Base-by-base conservation (phyloP, 2,113 vertebrate species). In the Recurvirostra avosetta region DNA sequence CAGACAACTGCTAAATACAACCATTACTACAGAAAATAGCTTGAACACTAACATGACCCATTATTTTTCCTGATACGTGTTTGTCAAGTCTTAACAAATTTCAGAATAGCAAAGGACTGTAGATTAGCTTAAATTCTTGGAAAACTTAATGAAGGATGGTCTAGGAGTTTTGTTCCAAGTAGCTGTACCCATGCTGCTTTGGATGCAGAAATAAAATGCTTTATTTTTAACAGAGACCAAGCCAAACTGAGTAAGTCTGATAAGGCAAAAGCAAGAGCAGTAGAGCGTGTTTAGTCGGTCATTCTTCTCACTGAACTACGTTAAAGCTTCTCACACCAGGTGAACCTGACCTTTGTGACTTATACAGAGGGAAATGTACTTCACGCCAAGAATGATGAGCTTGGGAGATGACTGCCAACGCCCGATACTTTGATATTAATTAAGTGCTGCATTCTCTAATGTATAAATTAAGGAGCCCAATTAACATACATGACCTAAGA, bases 271-370 rank as follows among this genome's bases (percentile, higher is more conserved):
- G 30, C 83, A 49, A 68, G 43, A 82, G 74, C 50, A 80, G 72
- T 2, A 80, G 26, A 91, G 66, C 56, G 56, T 4, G 41, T 83
- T 80, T 32, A 70, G 89, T 86, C 41, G 80, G 76, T 58, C 4
- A 0, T 55, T 74, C 73, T 45, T 81, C 81, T 49, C 74, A 45
- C 56, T 78, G 66, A 87, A 78, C 70, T 61, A 40, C 0, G 1
- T 20, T 47, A 72, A 68, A 43, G 77, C 45, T 52, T 38, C 80
- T 75, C 77, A 65, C 70, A 79, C 62, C 56, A 87, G 72, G 74
- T 88, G 58, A 94, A 27, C 53, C 66, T 79, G 86, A 95, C 94
- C 93, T 94, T 68, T 75, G 58, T 68, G 90, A 90, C 87, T 79
- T 94, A 79, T 1, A 43, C 53, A 45, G 70, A 88, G 53, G 43